phyloP scores from a whole-genome alignment of 2,113 vertebrate genomes.

The mouse (Mus musculus) region GRCm39 chr2:165821001-165821500 shows the following conservation, averaged over 20 bases:
- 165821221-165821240: not conserved
- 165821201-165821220: not conserved
- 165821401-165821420: not conserved
- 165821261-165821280: not conserved
- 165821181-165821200: not conserved
- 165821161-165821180: too few relatives aligned
- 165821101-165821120: not conserved
- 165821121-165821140: rapidly evolving
- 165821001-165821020: constrained; percentile 18
- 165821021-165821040: constrained; percentile 34
- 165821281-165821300: not conserved
- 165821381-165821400: not conserved
- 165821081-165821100: not conserved
- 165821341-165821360: not conserved
- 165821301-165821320: not conserved
- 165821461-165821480: not conserved
- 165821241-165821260: not conserved
- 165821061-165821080: not conserved
- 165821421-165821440: not conserved
- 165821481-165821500: not conserved
- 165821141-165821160: too few relatives aligned
- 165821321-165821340: not conserved
- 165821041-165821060: not conserved
- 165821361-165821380: not conserved
- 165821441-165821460: not conserved